phyloP scores from a whole-genome alignment of 1,140 invertebrate species.

The Eupristina koningsbergeri region DNA sequence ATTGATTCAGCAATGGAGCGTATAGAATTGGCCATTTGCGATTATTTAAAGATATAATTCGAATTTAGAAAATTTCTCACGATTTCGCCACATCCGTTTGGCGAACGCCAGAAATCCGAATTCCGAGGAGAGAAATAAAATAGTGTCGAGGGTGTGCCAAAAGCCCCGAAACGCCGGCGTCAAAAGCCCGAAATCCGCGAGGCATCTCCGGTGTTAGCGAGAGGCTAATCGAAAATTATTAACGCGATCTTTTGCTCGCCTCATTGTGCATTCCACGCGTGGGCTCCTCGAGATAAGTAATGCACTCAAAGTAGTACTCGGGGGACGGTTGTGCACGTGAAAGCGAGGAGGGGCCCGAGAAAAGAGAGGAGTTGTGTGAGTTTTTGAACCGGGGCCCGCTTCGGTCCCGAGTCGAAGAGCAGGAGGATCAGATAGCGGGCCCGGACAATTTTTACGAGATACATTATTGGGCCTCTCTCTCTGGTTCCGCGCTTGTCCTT shows the following conservation, averaged over 20 bases:
- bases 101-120: neutral
- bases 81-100: neutral
- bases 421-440: neutral
- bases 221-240: slow-evolving; percentile 6
- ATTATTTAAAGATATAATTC: neutral
- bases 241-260: neutral
- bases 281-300: slow-evolving; percentile 16
- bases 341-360: slow-evolving; percentile 40
- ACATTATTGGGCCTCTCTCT: slow-evolving; percentile 31
- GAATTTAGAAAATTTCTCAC: neutral
- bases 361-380: neutral
- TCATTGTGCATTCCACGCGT: slow-evolving; percentile 7
- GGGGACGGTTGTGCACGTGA: slow-evolving; percentile 1
- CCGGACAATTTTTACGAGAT: slow-evolving; percentile 39
- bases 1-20: neutral
- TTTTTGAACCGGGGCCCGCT: neutral
- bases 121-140: neutral
- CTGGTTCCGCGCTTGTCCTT: neutral
- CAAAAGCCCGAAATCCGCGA: neutral
- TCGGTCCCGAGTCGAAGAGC: neutral
- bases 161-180: neutral
- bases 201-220: neutral
- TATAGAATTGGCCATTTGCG: neutral
- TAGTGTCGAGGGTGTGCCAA: too few relatives aligned
- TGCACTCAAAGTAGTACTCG: slow-evolving; percentile 21